Base-by-base conservation (phyloP, 2,888 invertebrate genomes). In the Cartodere bifasciata region DNA sequence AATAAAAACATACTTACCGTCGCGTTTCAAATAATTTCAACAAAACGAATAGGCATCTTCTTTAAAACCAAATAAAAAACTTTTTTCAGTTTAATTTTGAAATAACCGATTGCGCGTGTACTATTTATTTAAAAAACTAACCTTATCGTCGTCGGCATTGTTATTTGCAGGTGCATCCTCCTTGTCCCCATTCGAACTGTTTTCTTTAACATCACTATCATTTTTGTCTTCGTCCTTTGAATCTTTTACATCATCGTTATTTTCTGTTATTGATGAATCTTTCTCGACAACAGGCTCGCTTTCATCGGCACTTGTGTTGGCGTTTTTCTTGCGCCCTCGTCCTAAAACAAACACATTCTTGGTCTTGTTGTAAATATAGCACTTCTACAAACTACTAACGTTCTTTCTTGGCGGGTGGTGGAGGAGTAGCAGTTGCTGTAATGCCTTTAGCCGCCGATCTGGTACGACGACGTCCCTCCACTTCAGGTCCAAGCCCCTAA, bases 401-500 rank as follows among this genome's bases (percentile, higher is more conserved):
- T 41, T 68, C 67, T 40, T 64, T 64, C 42, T 67, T 67, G 1
- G 64, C 59, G 4, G 68, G 68, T 2, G 67, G 67, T 4, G 68
- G 68, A 2, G 67, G 67, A 12, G 65, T 65, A 5, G 66, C 64
- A n/a, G 68, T 61, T 3, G 68, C 58, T 11, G 64, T 53, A 3
- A 63, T 51, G 9, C 69, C 69, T 47, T 68, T 59, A 11, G 67
- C 67, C 17, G 69, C 65, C 30, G 69, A 69, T 17, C 70, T 58
- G 5, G 70, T 70, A 29, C 68, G 62, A 37, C 70, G 62, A 38
- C 69, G 58, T 3, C 68, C 68, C 41, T 70, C 69, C 6, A 65
- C 58, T 43, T 68, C 67, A 3, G 63, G 60, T 37, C 62, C 63
- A 38, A 67, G 48, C 37, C 62, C 64, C 67, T 67, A 43, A 20